These are phyloP conservation scores for Criorhina ranunculi DNA, from an alignment of 2,888 invertebrate genomes.

Conservation along the genomic window DNA sequence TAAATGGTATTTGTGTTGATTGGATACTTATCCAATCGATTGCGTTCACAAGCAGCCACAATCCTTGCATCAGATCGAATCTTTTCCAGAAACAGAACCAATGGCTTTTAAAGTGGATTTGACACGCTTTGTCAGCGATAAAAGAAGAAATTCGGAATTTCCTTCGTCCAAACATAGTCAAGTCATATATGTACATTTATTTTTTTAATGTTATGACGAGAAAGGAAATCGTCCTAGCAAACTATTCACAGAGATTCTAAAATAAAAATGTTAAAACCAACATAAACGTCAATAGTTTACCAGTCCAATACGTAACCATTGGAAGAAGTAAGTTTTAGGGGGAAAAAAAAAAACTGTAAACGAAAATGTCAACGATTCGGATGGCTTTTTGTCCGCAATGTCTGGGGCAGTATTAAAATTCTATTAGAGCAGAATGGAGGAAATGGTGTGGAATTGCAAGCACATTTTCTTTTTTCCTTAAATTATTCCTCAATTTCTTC, in stretches of 20 bases:
- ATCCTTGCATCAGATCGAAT: not conserved
- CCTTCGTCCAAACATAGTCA: not conserved
- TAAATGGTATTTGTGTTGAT: not conserved
- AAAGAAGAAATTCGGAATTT: constrained; percentile 22
- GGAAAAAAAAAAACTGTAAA: constrained; percentile 7
- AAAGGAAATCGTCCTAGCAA: constrained; percentile 4
- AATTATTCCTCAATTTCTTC: constrained; percentile 49
- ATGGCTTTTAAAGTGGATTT: constrained; percentile 29
- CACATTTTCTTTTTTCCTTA: constrained; percentile 37
- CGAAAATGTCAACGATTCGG: constrained; percentile 30
- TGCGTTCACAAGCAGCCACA: not conserved
- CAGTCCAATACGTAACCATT: constrained; percentile 2
- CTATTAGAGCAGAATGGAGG: constrained; percentile 33
- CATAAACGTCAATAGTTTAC: constrained; percentile 3
- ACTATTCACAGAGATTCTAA: not conserved
- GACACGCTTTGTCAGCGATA: constrained; percentile 36
- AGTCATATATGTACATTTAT: not conserved
- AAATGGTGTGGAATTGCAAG: constrained; percentile 59
- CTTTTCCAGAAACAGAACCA: constrained; percentile 1
- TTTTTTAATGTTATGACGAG: constrained; percentile 5
- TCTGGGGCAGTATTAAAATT: constrained; percentile 57
- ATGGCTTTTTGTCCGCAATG: constrained; percentile 29
- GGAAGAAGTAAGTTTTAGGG: not conserved
- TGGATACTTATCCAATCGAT: constrained; percentile 7
- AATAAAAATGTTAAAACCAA: not conserved